Percentiles rank a stretch among this genome's conserved stretches.
These are phyloP conservation scores for Heliconius charithonia DNA, from an alignment of 2,888 invertebrate genomes.

Conservation along the genomic window DNA sequence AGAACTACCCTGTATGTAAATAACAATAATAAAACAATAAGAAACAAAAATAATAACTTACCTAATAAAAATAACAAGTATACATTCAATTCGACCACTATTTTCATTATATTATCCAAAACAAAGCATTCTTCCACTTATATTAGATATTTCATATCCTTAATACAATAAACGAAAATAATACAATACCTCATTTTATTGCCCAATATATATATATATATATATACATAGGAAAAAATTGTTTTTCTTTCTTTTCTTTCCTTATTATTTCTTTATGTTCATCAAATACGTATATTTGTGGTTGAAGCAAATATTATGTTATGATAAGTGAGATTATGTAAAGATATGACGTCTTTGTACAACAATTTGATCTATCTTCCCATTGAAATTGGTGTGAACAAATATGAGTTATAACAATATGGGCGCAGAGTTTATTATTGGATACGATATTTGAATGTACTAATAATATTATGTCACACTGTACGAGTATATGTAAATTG, in stretches of 20 bases:
- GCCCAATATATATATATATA: slow-evolving; percentile 30
- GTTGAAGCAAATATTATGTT: slow-evolving; percentile 39
- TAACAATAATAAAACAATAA: background rate
- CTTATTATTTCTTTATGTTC: slow-evolving; percentile 37
- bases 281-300: slow-evolving; percentile 35
- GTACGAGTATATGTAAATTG: slow-evolving; percentile 45
- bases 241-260: slow-evolving; percentile 26
- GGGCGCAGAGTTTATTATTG: background rate
- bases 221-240: slow-evolving; percentile 31
- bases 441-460: slow-evolving; percentile 9
- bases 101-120: slow-evolving; percentile 14
- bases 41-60: background rate
- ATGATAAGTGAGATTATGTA: slow-evolving; percentile 44
- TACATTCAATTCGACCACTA: background rate
- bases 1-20: background rate
- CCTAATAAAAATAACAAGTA: background rate
- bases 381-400: slow-evolving; percentile 9
- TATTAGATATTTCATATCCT: slow-evolving; percentile 30
- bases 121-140: slow-evolving; percentile 17
- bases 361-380: slow-evolving; percentile 28
- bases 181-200: slow-evolving; percentile 34
- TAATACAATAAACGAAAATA: slow-evolving; percentile 36
- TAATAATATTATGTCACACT: slow-evolving; percentile 52
- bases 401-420: slow-evolving; percentile 15
- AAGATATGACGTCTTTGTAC: slow-evolving; percentile 39